These are phyloP conservation scores for Horisme vitalbata DNA, from an alignment of 2,888 invertebrate genomes.

Conservation along the genomic window DNA sequence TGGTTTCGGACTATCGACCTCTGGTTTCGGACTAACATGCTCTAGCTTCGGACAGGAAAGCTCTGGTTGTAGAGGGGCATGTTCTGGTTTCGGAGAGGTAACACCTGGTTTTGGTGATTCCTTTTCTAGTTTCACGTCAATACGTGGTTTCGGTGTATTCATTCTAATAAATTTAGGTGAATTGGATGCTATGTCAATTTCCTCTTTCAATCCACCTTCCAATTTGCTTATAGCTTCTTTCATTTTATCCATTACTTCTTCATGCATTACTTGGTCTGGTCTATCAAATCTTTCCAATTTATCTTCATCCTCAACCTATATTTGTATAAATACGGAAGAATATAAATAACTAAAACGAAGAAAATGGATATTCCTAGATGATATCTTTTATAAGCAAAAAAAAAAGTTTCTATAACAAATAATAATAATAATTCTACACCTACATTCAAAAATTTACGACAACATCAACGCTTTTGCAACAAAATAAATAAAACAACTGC, in stretches of 20 bases:
- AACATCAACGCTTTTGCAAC: too few species aligned
- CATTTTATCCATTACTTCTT: constrained; percentile 66
- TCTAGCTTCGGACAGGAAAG: too few species aligned
- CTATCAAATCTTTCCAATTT: constrained; percentile 65
- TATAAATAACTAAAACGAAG: constrained; percentile 14
- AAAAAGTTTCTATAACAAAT: constrained; percentile 3
- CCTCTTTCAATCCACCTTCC: constrained; percentile 57
- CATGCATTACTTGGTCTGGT: constrained; percentile 55
- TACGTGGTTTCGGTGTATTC: constrained; percentile 16
- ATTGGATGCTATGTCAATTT: constrained; percentile 20
- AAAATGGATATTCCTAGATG: constrained; percentile 4
- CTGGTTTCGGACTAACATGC: too few species aligned
- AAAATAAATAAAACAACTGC: too few species aligned
- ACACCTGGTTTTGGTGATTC: constrained; percentile 4
- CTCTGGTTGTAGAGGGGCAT: too few species aligned
- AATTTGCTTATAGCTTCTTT: constrained; percentile 71
- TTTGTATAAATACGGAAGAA: constrained; percentile 24
- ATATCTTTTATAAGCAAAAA: constrained; percentile 17
- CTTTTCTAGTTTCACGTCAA: too few species aligned
- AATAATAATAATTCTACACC: too few species aligned
- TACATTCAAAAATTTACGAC: too few species aligned
- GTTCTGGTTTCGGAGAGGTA: not conserved
- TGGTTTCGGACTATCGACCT: too few species aligned
- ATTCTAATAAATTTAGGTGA: constrained; percentile 20
- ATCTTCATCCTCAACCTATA: constrained; percentile 62